Conservation (phyloP, 1,140 invertebrate genomes). For the Paracyclopina nana region DNA sequence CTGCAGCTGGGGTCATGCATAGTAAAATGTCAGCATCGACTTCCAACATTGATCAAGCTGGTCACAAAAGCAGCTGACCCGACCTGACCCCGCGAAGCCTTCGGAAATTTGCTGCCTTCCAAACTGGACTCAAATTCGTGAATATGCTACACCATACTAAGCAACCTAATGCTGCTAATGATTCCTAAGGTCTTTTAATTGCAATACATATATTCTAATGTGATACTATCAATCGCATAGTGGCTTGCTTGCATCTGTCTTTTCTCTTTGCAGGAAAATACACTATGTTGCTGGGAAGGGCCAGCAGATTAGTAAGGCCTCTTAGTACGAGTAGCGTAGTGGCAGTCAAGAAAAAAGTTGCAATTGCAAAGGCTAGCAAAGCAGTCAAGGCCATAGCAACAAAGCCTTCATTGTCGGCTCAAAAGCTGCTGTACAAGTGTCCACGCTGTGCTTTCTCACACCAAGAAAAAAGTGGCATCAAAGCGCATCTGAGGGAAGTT, state of each 20-base stretch:
- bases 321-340: background rate
- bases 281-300: no score
- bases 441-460: background rate
- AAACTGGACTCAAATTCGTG: conserved; percentile 1
- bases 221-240: no score
- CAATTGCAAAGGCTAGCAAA: background rate
- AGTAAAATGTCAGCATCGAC: background rate
- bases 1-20: no score
- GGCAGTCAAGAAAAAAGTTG: background rate
- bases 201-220: no score
- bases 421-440: background rate
- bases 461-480: background rate
- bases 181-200: no score
- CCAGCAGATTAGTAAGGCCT: background rate
- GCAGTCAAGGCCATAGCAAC: background rate
- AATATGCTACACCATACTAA: no score
- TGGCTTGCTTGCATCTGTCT: no score
- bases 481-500: background rate
- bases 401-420: no score
- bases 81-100: background rate
- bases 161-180: no score
- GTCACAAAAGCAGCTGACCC: background rate
- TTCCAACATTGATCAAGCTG: background rate
- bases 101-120: conserved; percentile 6
- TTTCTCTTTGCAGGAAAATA: no score